These are phyloP conservation scores for Leucophenga varia DNA, from an alignment of 1,140 invertebrate species.

Conservation along the genomic window DNA sequence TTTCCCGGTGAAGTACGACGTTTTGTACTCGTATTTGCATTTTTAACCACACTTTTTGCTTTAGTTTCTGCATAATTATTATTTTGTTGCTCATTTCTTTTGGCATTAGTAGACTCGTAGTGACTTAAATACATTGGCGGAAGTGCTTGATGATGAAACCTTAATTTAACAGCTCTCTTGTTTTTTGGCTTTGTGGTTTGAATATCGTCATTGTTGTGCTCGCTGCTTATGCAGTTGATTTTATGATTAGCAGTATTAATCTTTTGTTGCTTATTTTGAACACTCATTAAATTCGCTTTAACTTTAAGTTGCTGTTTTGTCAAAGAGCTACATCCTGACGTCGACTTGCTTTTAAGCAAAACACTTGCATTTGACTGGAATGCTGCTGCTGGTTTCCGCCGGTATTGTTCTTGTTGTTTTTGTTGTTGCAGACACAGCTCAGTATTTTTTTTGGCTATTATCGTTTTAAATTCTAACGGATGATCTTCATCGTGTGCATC, in stretches of 20 bases:
- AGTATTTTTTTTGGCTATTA: constrained; percentile 3
- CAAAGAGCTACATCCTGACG: constrained; percentile 42
- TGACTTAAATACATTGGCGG: constrained; percentile 78
- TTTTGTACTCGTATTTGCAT: no score
- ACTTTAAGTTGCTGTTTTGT: constrained; percentile 47
- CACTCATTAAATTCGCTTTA: constrained; percentile 42
- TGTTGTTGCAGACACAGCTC: neutral
- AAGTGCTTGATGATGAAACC: constrained; percentile 79
- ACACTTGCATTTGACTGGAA: no score
- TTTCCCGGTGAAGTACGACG: constrained; percentile 26
- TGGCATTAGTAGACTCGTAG: constrained; percentile 73
- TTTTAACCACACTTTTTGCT: no score
- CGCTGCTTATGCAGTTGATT: constrained; percentile 1
- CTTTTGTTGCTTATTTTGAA: constrained; percentile 20
- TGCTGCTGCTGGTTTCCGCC: no score
- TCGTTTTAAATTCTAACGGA: constrained; percentile 23
- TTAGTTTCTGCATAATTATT: no score
- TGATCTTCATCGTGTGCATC: constrained; percentile 45
- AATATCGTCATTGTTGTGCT: neutral
- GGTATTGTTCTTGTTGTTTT: neutral
- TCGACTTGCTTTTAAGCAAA: no score
- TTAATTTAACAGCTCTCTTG: constrained; percentile 73
- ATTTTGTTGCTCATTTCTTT: no score
- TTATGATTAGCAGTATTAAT: no score
- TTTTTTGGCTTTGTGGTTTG: constrained; percentile 37